Evolutionary conservation across 2,888 invertebrate genomes (phyloP).

Genomic region (Drosophila acutilabella): DNA sequence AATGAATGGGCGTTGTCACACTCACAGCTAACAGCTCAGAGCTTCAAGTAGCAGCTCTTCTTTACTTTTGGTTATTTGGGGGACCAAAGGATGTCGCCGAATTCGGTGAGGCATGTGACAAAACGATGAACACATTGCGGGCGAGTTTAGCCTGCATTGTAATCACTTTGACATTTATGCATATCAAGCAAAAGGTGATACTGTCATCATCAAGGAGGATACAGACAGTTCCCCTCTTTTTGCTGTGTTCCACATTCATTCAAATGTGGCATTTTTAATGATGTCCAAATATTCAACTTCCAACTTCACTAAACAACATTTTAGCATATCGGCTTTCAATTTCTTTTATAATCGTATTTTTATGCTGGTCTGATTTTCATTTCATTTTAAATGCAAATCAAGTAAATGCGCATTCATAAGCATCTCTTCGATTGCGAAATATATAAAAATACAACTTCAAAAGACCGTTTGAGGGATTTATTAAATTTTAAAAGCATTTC

Average conservation of each 20-base stretch:
- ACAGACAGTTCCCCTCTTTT: not conserved
- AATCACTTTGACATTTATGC: conserved; percentile 85
- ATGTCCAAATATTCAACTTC: conserved; percentile 73
- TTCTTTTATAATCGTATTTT: conserved; percentile 57
- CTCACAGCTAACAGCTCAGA: conserved; percentile 58
- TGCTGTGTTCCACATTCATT: conserved; percentile 57
- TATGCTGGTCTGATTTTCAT: conserved; percentile 77
- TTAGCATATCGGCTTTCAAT: conserved; percentile 42
- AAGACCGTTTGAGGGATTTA: conserved; percentile 53
- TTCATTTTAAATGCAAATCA: conserved; percentile 79
- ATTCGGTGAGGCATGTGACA: conserved; percentile 79
- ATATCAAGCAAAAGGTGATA: conserved; percentile 75
- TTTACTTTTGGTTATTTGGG: conserved; percentile 42
- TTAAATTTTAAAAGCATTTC: conserved; percentile 41
- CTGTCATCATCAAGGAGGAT: conserved; percentile 35
- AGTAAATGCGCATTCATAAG: conserved; percentile 63
- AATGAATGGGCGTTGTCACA: conserved; percentile 75
- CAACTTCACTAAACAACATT: conserved; percentile 42
- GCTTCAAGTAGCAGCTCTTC: conserved; percentile 9
- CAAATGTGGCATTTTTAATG: conserved; percentile 82
- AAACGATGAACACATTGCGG: conserved; percentile 83
- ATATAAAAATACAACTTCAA: conserved; percentile 60
- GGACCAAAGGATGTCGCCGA: conserved; percentile 44
- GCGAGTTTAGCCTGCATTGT: conserved; percentile 67
- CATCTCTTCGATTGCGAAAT: conserved; percentile 32